Evolutionary conservation across 1,140 invertebrate genomes (phyloP).

Genomic region (Scaptodrosophila lebanonensis): DNA sequence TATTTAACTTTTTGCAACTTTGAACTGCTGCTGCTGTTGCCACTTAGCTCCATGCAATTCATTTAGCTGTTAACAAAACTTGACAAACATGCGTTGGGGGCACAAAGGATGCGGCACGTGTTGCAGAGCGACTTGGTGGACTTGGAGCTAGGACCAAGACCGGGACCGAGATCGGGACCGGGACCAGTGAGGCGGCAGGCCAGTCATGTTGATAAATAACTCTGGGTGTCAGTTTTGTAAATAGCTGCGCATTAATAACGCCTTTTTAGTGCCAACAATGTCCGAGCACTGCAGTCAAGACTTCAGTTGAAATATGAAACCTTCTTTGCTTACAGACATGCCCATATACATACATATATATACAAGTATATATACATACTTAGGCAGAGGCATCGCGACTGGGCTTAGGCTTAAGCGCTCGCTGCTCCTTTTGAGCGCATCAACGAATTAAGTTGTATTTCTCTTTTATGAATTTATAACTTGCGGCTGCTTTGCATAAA

Average conservation of each 20-base stretch:
- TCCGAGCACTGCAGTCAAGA: not conserved
- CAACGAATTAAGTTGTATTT: slow-evolving; percentile 9
- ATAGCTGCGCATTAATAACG: slow-evolving; percentile 61
- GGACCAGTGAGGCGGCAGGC: slow-evolving; percentile 44
- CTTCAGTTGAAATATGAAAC: slow-evolving; percentile 16
- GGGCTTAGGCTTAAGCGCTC: too few species aligned
- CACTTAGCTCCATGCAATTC: slow-evolving; percentile 54
- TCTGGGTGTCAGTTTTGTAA: slow-evolving; percentile 58
- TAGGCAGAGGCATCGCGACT: too few species aligned
- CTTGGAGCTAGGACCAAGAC: slow-evolving; percentile 9
- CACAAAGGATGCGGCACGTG: not conserved
- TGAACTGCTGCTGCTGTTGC: slow-evolving; percentile 25
- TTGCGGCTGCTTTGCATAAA: slow-evolving; percentile 2
- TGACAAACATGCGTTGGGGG: slow-evolving; percentile 22
- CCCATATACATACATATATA: too few species aligned
- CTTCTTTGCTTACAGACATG: too few species aligned
- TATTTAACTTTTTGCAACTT: slow-evolving; percentile 32
- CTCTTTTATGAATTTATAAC: not conserved
- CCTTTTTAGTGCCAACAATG: slow-evolving; percentile 40
- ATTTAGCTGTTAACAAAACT: slow-evolving; percentile 54
- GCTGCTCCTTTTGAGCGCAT: slow-evolving; percentile 26
- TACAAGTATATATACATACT: too few species aligned
- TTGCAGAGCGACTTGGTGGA: not conserved
- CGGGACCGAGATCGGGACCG: too few species aligned
- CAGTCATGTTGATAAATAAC: slow-evolving; percentile 53